Percentiles rank a stretch among this genome's conserved stretches.
Evolutionary conservation across 2,797 vertebrate species (phyloP).

Genomic region (Acipenser oxyrinchus): DNA sequence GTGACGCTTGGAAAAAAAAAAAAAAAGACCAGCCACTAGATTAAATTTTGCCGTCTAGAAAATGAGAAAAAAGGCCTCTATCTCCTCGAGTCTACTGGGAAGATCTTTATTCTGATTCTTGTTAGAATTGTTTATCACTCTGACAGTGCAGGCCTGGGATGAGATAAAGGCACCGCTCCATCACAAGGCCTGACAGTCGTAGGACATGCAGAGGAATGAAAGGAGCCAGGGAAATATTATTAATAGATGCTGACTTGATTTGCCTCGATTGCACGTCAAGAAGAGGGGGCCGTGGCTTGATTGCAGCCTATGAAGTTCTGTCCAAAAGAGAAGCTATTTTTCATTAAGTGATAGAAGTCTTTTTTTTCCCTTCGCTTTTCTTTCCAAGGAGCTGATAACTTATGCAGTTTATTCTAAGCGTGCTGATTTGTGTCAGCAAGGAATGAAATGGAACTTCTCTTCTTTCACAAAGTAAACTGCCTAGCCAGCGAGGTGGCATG

Average conservation of each 20-base stretch:
- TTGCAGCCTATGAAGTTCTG: slow-evolving; percentile 98
- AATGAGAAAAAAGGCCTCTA: slow-evolving; percentile 79
- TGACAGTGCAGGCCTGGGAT: slow-evolving; percentile 98
- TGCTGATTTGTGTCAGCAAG: slow-evolving; percentile 92
- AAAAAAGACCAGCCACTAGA: slow-evolving; percentile 78
- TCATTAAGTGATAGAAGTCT: slow-evolving; percentile 97
- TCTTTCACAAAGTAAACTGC: slow-evolving; percentile 51
- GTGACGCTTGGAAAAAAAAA: slow-evolving; percentile 74
- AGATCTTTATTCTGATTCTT: slow-evolving; percentile 99
- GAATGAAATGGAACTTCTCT: slow-evolving; percentile 42
- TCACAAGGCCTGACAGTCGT: slow-evolving; percentile 93
- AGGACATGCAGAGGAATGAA: slow-evolving; percentile 88
- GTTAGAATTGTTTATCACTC: slow-evolving; percentile 99
- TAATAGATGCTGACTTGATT: slow-evolving; percentile 99
- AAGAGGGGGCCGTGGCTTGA: slow-evolving; percentile 82
- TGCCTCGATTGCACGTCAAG: slow-evolving; percentile 94
- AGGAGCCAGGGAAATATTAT: slow-evolving; percentile 98
- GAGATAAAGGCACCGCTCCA: slow-evolving; percentile 98
- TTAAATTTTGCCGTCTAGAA: slow-evolving; percentile 93
- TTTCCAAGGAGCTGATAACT: slow-evolving; percentile 77
- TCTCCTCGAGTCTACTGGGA: slow-evolving; percentile 89
- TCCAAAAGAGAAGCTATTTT: slow-evolving; percentile 99
- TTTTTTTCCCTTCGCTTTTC: slow-evolving; percentile 59
- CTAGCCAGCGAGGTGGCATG: slow-evolving; percentile 39
- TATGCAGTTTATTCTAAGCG: slow-evolving; percentile 93